Percentiles rank a stretch among this genome's conserved stretches.
These are phyloP conservation scores for Autographa gamma DNA, from an alignment of 2,888 invertebrate species.

Conservation along the genomic window DNA sequence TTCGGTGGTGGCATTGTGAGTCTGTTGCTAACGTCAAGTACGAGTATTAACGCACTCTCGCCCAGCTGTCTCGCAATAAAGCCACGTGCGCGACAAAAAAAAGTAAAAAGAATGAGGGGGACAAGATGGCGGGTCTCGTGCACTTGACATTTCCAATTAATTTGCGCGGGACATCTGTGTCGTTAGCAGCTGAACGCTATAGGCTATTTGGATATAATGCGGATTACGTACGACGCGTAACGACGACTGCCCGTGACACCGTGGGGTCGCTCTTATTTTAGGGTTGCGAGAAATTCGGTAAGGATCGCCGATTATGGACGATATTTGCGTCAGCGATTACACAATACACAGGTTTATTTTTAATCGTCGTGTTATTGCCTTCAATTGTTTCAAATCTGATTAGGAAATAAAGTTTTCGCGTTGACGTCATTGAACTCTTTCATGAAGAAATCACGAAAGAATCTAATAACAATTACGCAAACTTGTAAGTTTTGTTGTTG, in stretches of 20 bases:
- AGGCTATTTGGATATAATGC: conserved; percentile 76
- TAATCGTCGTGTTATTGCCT: conserved; percentile 9
- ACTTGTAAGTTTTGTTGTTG: background rate
- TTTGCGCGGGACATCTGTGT: conserved; percentile 88
- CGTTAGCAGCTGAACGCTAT: conserved; percentile 84
- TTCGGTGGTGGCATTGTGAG: conserved; percentile 27
- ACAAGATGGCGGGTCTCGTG: conserved; percentile 81
- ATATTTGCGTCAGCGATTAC: conserved; percentile 37
- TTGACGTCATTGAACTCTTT: conserved; percentile 43
- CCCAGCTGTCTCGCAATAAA: conserved; percentile 85
- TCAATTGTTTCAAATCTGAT: conserved; percentile 12
- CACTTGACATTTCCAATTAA: conserved; percentile 89
- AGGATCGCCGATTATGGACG: conserved; percentile 17
- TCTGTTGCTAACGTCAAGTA: conserved; percentile 72
- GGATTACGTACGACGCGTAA: conserved; percentile 79
- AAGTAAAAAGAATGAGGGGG: conserved; percentile 73
- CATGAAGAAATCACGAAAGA: background rate
- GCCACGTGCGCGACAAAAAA: conserved; percentile 86
- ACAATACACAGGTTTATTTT: conserved; percentile 35
- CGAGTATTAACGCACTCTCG: conserved; percentile 69
- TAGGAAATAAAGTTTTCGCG: conserved; percentile 26
- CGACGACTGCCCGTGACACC: conserved; percentile 56
- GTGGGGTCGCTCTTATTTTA: conserved; percentile 52
- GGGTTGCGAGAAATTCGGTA: conserved; percentile 46
- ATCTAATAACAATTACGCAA: background rate